These are phyloP conservation scores for Cephus pygmeus DNA, from an alignment of 2,888 invertebrate species.

Conservation along the genomic window DNA sequence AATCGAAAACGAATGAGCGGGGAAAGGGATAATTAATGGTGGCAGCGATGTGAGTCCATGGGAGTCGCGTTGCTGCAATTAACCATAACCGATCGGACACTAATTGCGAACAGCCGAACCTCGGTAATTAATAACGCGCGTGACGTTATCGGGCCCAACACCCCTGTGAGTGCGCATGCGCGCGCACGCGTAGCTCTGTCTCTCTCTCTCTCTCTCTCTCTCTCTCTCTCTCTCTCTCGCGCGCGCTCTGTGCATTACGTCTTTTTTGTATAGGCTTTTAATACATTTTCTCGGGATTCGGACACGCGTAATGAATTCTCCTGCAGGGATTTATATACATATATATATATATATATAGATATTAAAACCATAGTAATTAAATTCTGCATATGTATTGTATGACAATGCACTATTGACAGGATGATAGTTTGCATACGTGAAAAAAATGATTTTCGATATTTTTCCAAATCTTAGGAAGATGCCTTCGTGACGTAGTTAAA, in stretches of 20 bases:
- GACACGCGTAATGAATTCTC: neutral
- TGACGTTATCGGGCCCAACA: conserved; percentile 48
- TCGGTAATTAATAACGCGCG: conserved; percentile 56
- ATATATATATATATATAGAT: neutral
- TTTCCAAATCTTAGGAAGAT: too few species aligned
- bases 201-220: neutral
- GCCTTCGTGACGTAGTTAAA: too few species aligned
- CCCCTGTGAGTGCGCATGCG: too few species aligned
- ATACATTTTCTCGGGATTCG: too few species aligned
- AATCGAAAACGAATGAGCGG: conserved; percentile 19
- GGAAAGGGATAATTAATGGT: conserved; percentile 42
- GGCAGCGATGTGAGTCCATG: conserved; percentile 37
- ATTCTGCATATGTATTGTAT: too few species aligned
- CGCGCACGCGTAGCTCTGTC: neutral
- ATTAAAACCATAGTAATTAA: too few species aligned
- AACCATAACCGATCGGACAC: conserved; percentile 55
- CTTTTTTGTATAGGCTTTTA: too few species aligned
- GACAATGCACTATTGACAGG: too few species aligned
- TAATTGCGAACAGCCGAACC: conserved; percentile 58
- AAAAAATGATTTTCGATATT: too few species aligned
- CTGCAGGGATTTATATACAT: conserved; percentile 2
- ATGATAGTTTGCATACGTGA: too few species aligned
- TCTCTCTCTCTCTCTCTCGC: neutral
- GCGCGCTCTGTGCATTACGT: too few species aligned
- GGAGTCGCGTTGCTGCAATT: conserved; percentile 48